These are phyloP conservation scores for Gymnocephalus cernua DNA, from an alignment of 2,113 vertebrate species.

Conservation along the genomic window DNA sequence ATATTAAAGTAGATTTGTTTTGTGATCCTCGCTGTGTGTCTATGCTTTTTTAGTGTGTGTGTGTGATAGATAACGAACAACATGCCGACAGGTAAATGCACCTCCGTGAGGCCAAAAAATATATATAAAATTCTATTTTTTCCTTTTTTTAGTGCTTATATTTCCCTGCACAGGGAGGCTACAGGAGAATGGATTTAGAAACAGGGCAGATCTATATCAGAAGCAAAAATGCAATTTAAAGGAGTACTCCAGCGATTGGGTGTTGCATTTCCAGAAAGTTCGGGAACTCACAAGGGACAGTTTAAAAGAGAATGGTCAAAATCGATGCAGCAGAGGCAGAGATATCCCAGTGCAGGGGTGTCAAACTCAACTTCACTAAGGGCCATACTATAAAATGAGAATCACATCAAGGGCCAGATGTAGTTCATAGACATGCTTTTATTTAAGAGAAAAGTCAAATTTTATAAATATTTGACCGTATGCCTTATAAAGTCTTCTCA, in stretches of 20 bases:
- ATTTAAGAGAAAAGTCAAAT: too few relatives aligned
- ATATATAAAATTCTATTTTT: neutral
- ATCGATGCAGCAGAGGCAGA: neutral
- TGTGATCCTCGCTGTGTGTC: constrained; percentile 4
- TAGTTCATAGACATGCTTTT: too few relatives aligned
- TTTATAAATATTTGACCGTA: too few relatives aligned
- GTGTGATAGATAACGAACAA: neutral
- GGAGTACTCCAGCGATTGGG: neutral
- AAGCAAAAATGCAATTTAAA: neutral
- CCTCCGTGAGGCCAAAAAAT: neutral
- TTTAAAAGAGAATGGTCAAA: neutral
- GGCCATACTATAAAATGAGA: too few relatives aligned
- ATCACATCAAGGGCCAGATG: too few relatives aligned
- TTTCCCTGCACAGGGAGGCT: neutral
- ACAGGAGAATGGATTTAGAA: neutral
- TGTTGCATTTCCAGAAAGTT: neutral
- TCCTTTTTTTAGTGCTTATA: neutral
- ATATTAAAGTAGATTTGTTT: constrained; percentile 25
- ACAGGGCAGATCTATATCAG: neutral
- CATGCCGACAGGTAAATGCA: neutral
- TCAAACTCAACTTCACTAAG: too few relatives aligned
- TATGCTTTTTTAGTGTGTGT: neutral
- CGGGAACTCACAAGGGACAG: neutral
- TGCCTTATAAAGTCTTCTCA: too few relatives aligned
- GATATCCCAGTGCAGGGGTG: too few relatives aligned